Conservation (phyloP, 2,888 invertebrate genomes). For the Acutogordius australiensis region DNA sequence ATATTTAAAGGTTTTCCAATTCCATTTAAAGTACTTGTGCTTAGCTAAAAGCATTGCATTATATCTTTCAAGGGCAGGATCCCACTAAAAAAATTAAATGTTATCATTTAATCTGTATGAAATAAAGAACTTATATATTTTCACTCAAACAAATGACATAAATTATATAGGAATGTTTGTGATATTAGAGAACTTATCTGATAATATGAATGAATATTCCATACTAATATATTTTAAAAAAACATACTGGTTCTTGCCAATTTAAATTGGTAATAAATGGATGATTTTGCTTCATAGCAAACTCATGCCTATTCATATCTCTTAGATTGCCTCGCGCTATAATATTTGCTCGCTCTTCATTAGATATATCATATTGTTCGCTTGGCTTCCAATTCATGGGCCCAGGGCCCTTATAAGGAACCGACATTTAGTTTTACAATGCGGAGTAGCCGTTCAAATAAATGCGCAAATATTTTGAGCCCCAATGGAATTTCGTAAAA, state of each 20-base stretch:
- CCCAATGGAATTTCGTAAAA: no score
- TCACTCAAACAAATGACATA: background rate
- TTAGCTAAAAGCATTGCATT: background rate
- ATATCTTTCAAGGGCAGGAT: background rate
- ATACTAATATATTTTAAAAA: background rate
- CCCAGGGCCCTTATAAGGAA: slow-evolving; percentile 5
- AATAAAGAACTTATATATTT: background rate
- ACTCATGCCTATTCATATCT: background rate
- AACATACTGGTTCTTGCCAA: background rate
- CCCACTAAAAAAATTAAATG: slow-evolving; percentile 10
- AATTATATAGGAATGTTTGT: background rate
- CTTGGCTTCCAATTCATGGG: slow-evolving; percentile 8
- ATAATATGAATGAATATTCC: background rate
- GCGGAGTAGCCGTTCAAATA: no score
- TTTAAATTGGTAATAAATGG: background rate
- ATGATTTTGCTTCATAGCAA: background rate
- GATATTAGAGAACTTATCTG: background rate
- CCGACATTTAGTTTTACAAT: no score
- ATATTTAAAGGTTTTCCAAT: slow-evolving; percentile 1
- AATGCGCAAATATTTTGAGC: no score
- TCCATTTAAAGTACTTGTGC: background rate
- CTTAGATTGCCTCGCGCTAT: background rate
- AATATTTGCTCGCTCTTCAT: background rate
- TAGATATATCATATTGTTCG: slow-evolving; percentile 4
- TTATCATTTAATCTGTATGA: slow-evolving; percentile 7